phyloP scores from a whole-genome alignment of 2,113 vertebrate genomes.

The Talpa occidentalis region DNA sequence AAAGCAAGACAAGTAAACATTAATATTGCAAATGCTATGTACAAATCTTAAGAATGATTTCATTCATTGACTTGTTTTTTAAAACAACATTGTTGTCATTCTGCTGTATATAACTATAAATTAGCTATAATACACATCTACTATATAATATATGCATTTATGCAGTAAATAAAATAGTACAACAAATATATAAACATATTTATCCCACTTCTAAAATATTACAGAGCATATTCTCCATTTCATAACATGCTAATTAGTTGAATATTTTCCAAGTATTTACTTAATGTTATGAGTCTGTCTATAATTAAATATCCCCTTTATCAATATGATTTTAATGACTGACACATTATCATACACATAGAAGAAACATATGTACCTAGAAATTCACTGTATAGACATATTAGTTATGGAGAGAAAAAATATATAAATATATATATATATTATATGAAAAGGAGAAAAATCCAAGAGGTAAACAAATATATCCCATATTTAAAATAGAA shows the following conservation, averaged over 20 bases:
- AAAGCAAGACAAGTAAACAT: neutral
- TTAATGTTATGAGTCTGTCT: neutral
- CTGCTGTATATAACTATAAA: neutral
- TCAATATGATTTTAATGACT: neutral
- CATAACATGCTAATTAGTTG: neutral
- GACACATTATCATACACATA: neutral
- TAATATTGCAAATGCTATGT: neutral
- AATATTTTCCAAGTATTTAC: neutral
- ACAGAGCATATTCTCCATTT: neutral
- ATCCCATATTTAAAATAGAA: neutral
- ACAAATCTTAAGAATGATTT: neutral
- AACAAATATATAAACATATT: neutral
- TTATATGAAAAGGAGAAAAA: neutral
- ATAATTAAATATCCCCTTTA: neutral
- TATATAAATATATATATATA: too few relatives aligned
- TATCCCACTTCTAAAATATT: neutral
- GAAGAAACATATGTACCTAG: neutral
- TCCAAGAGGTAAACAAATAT: neutral
- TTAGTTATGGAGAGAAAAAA: neutral
- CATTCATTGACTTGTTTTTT: neutral
- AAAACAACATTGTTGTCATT: neutral
- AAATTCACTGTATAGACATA: neutral
- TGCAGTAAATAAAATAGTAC: neutral
- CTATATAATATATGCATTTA: neutral
- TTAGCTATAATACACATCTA: neutral